Conservation (phyloP, 2,113 vertebrate species). For the Psephotus haematonotus region DNA sequence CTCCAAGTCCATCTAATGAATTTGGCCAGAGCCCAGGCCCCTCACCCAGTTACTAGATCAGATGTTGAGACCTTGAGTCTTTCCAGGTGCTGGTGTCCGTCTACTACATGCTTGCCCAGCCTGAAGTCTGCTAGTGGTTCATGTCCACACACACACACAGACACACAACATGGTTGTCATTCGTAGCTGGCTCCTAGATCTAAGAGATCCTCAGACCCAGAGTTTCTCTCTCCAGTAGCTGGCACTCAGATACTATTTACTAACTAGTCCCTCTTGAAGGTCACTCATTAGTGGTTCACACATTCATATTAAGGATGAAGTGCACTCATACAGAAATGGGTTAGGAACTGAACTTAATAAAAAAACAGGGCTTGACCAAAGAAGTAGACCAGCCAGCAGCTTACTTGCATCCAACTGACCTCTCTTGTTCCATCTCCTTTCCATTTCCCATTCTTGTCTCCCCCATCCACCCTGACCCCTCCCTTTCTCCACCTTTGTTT, state of each 20-base stretch:
- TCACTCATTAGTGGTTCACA: neutral
- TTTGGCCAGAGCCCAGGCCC: neutral
- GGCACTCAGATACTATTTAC: neutral
- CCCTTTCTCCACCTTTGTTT: neutral
- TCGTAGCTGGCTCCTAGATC: neutral
- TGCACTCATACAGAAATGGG: neutral
- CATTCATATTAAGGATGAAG: neutral
- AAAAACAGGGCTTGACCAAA: neutral
- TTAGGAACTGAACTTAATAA: neutral
- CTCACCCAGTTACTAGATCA: neutral
- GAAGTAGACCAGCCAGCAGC: neutral
- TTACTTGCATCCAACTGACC: neutral
- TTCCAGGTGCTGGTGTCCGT: neutral
- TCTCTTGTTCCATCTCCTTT: neutral
- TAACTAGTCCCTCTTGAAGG: neutral
- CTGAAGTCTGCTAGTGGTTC: neutral
- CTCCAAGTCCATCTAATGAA: neutral
- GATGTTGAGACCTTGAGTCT: neutral
- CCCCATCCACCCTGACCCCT: neutral
- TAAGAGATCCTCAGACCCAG: neutral
- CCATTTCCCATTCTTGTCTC: neutral
- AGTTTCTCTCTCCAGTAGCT: neutral
- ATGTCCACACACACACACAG: neutral
- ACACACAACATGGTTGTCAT: neutral
- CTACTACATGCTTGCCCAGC: neutral